Conservation (phyloP, 2,113 vertebrate species). For the human (Homo sapiens) region GRCh38 chr9:8668001-8668500, state of each 20-base stretch:
- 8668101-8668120: not conserved
- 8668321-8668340: not conserved
- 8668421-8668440: not conserved
- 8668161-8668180: not conserved
- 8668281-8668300: not conserved
- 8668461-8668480: not conserved
- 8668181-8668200: not conserved
- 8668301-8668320: not conserved
- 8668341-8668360: not conserved
- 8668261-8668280: not conserved
- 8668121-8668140: not conserved
- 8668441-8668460: not conserved
- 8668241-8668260: not conserved
- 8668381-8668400: not conserved
- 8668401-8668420: not conserved
- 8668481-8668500: not conserved
- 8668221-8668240: not conserved
- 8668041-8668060: not conserved
- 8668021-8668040: not conserved
- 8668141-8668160: not conserved
- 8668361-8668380: not conserved
- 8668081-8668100: not conserved
- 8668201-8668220: not conserved
- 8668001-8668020: not conserved
- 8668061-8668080: not conserved